Conservation (phyloP, 2,797 vertebrate species). For the Lutra lutra region DNA sequence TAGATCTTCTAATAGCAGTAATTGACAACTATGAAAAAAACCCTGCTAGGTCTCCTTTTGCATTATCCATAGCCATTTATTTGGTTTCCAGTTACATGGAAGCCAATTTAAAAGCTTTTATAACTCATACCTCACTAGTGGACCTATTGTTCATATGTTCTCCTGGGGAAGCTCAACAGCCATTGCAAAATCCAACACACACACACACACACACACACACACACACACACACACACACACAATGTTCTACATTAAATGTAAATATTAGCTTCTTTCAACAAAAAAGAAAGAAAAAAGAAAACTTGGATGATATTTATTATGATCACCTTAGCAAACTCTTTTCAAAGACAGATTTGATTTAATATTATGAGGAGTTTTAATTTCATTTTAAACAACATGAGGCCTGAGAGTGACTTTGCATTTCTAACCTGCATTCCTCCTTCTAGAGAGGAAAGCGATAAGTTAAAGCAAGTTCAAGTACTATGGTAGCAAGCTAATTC, state of each 20-base stretch:
- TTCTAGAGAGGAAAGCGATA: conserved; percentile 78
- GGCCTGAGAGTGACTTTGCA: conserved; percentile 78
- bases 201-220: background rate
- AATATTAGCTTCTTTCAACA: conserved; percentile 66
- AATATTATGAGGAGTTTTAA: conserved; percentile 45
- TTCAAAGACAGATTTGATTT: conserved; percentile 64
- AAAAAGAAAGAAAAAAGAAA: conserved; percentile 58
- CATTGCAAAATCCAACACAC: conserved; percentile 74
- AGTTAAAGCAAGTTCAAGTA: conserved; percentile 78
- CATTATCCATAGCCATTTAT: conserved; percentile 74
- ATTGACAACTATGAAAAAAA: conserved; percentile 70
- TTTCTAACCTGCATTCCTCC: conserved; percentile 71
- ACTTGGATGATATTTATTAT: conserved; percentile 70
- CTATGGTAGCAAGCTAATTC: conserved; percentile 81
- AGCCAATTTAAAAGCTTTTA: conserved; percentile 82
- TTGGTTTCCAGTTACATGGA: conserved; percentile 81
- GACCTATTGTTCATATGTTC: conserved; percentile 78
- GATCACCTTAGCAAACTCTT: conserved; percentile 71
- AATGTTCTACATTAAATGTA: conserved; percentile 60
- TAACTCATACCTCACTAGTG: conserved; percentile 77
- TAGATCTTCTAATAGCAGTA: conserved; percentile 79
- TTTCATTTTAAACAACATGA: conserved; percentile 77
- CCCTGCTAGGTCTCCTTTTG: conserved; percentile 66
- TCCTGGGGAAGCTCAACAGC: conserved; percentile 57
- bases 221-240: background rate